Evolutionary conservation across 2,113 vertebrate genomes (phyloP), one percentile per base, ranked within the genome.

Genomic region (Glareola pratincola): DNA sequence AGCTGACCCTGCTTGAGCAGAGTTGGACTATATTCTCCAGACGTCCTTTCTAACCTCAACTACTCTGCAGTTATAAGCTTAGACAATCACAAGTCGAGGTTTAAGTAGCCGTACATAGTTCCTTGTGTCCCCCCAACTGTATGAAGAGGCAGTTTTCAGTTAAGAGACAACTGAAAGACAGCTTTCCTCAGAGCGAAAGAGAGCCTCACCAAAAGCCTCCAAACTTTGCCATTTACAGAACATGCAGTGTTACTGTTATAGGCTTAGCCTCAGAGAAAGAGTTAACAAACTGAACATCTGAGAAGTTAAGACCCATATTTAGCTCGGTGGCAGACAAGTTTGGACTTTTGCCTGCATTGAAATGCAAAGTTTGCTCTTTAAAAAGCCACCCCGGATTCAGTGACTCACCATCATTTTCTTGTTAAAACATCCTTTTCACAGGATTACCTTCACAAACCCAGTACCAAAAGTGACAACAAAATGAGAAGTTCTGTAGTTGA

Each of bases 171-270:
- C 37, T 29, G 20, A 87, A 79, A 92, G 30, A 69, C 34, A 39
- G 13, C 21, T 57, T 69, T 37, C 15, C 54, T 80, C 41, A 45
- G n/a, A 56, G 14, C 20, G 1, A 84, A 27, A 37, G 9, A 62
- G 2, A 19, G 8, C 27, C 36, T 83, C 32, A 73, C 21, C 37
- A 67, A 80, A 77, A 92, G 24, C 50, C 37, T 89, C 32, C 12
- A 20, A 92, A 64, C 27, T 41, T 15, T 1, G 22, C 47, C 14
- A 60, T 48, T 51, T 69, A 54, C 17, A 54, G 39, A 81, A 21
- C 26, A 54, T 1, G 1, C 7, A 7, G 7, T 30, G 12, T 26
- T 45, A 45, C 9, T 64, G 13, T 39, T 62, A 39, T 0, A 69
- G 29, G 15, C 37, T 67, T 82, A 68, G 27, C 30, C 66, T 76